These are phyloP conservation scores for Turnix velox DNA, from an alignment of 2,113 vertebrate species.

Conservation along the genomic window DNA sequence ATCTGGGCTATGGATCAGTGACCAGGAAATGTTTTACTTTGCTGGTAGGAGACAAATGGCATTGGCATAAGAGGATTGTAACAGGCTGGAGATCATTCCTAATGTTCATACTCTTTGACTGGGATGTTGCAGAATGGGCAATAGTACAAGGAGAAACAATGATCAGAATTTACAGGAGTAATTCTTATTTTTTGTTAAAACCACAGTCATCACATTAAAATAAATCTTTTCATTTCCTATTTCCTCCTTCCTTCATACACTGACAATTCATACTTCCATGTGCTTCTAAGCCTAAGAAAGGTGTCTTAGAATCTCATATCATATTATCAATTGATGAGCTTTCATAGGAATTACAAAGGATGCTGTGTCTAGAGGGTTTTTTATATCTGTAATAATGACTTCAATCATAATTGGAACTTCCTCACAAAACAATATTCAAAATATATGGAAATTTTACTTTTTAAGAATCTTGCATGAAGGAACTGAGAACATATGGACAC, in stretches of 20 bases:
- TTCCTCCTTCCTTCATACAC: neutral
- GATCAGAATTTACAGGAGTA: neutral
- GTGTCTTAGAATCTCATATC: neutral
- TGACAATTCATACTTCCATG: neutral
- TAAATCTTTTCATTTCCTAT: neutral
- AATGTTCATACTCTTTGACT: neutral
- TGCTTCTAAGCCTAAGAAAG: neutral
- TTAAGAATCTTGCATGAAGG: neutral
- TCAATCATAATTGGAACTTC: neutral
- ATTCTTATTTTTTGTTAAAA: neutral
- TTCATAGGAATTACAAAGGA: neutral
- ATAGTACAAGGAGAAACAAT: neutral
- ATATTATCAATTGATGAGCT: fast-evolving
- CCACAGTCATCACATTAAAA: neutral
- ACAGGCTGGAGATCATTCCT: neutral
- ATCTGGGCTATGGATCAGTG: neutral
- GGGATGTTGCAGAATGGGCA: neutral
- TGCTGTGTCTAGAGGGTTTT: neutral
- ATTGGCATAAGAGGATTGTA: neutral
- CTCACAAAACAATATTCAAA: neutral
- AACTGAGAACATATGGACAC: neutral
- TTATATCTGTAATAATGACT: neutral
- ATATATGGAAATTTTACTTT: neutral
- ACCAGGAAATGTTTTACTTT: neutral
- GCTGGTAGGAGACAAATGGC: neutral